phyloP scores from a whole-genome alignment of 1,140 invertebrate genomes.

The Prorops nasuta region DNA sequence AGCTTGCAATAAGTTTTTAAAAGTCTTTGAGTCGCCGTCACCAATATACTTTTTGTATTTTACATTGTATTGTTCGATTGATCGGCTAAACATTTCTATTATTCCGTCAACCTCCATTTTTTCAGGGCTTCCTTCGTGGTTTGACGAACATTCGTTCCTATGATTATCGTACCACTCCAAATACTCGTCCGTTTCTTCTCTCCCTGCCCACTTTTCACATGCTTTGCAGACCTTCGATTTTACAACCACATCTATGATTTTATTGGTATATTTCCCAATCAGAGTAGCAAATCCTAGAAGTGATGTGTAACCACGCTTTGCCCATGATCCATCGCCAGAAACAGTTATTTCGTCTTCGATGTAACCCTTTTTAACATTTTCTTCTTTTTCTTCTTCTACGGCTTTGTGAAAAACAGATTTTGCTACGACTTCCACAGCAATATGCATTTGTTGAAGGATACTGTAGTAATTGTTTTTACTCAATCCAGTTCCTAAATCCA shows the following conservation, averaged over 20 bases:
- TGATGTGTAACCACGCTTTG: conserved; percentile 22
- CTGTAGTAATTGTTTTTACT: background rate
- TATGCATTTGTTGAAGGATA: background rate
- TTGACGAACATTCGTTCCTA: background rate
- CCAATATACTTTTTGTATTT: conserved; percentile 3
- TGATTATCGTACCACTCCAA: background rate
- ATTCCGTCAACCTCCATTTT: conserved; percentile 9
- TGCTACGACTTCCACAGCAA: background rate
- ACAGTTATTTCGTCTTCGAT: background rate
- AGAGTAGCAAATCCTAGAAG: conserved; percentile 17
- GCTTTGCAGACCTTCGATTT: conserved; percentile 13
- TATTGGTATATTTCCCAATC: conserved; percentile 19
- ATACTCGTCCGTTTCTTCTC: background rate
- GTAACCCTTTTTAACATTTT: background rate
- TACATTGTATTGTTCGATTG: background rate
- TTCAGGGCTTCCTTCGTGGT: background rate
- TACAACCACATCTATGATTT: conserved; percentile 19
- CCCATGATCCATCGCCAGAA: conserved; percentile 5
- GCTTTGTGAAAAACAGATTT: background rate
- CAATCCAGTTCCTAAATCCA: background rate
- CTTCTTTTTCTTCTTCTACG: background rate
- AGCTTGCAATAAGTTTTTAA: background rate
- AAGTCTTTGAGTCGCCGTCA: conserved; percentile 1
- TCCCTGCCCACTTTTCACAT: conserved; percentile 4
- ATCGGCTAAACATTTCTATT: conserved; percentile 6